A percentile compares a stretch with the other conserved stretches of the same genome.
phyloP scores from a whole-genome alignment of 2,113 vertebrate genomes.

The Mirza zaza region DNA sequence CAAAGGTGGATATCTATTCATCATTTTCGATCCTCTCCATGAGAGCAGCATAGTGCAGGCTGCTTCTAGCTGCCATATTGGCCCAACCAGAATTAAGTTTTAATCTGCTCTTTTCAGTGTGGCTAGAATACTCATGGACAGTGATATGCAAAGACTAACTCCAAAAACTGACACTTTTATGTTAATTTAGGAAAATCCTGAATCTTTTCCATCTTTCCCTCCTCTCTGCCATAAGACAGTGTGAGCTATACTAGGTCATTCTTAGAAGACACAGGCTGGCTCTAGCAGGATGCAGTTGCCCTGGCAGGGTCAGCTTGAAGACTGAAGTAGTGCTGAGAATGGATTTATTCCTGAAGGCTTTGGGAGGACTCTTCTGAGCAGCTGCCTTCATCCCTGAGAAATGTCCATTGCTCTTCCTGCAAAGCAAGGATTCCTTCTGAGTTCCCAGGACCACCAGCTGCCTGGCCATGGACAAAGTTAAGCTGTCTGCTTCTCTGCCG shows the following conservation, averaged over 20 bases:
- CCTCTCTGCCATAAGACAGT: neutral
- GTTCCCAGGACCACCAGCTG: neutral
- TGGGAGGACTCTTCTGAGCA: too few relatives aligned
- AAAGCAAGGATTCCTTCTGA: neutral
- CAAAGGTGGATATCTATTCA: too few relatives aligned
- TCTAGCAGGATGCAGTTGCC: neutral
- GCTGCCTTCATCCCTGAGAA: neutral
- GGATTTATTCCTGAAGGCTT: neutral
- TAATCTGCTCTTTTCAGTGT: rapidly evolving
- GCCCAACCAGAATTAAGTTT: neutral
- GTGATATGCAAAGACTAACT: neutral
- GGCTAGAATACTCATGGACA: too few relatives aligned
- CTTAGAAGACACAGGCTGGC: neutral
- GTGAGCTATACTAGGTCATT: neutral
- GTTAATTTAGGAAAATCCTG: neutral
- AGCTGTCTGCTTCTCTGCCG: neutral
- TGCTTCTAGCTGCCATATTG: too few relatives aligned
- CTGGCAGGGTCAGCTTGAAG: neutral
- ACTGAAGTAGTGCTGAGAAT: neutral
- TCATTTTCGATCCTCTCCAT: too few relatives aligned
- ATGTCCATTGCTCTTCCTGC: neutral
- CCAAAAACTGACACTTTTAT: neutral
- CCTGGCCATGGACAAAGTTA: neutral
- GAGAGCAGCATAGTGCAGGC: too few relatives aligned
- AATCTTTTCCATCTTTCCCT: neutral